These are phyloP conservation scores for Chlorops oryzae DNA, from an alignment of 1,140 invertebrate species.

Conservation along the genomic window DNA sequence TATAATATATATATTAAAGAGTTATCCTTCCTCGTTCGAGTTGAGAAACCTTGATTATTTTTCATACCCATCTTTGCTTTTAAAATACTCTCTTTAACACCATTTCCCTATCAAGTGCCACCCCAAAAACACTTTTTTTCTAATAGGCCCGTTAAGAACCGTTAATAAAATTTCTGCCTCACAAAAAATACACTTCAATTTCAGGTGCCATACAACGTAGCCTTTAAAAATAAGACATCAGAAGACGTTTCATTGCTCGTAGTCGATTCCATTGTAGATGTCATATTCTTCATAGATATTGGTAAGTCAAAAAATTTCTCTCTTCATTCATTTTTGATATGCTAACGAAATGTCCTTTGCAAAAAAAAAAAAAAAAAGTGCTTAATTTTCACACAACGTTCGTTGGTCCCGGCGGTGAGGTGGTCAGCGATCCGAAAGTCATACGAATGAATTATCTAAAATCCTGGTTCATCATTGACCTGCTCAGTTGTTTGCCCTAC, in stretches of 20 bases:
- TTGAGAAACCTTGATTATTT: too few species aligned
- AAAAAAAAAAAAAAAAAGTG: slow-evolving; percentile 60
- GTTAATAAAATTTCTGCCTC: too few species aligned
- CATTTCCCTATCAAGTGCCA: too few species aligned
- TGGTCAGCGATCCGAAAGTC: slow-evolving; percentile 94
- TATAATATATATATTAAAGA: too few species aligned
- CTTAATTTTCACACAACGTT: slow-evolving; percentile 99
- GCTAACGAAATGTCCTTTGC: too few species aligned
- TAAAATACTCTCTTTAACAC: too few species aligned
- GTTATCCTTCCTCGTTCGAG: too few species aligned
- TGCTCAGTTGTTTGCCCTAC: slow-evolving; percentile 97
- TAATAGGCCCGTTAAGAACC: too few species aligned
- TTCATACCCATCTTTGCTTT: too few species aligned
- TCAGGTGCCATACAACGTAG: slow-evolving; percentile 93
- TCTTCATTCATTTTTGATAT: too few species aligned
- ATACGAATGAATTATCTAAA: slow-evolving; percentile 99
- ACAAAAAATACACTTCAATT: too few species aligned
- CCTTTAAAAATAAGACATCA: slow-evolving; percentile 99
- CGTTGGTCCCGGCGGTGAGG: slow-evolving; percentile 95
- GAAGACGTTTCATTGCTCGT: slow-evolving; percentile 96
- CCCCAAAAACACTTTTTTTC: too few species aligned
- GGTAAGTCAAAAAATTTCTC: slow-evolving; percentile 26
- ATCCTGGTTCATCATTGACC: slow-evolving; percentile 99
- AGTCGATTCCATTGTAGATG: slow-evolving; percentile 98
- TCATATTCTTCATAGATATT: slow-evolving; percentile 99